Percentiles rank a stretch among this genome's conserved stretches.
Evolutionary conservation across 1,140 invertebrate species (phyloP).

Genomic region (Leptonema lineaticorne): DNA sequence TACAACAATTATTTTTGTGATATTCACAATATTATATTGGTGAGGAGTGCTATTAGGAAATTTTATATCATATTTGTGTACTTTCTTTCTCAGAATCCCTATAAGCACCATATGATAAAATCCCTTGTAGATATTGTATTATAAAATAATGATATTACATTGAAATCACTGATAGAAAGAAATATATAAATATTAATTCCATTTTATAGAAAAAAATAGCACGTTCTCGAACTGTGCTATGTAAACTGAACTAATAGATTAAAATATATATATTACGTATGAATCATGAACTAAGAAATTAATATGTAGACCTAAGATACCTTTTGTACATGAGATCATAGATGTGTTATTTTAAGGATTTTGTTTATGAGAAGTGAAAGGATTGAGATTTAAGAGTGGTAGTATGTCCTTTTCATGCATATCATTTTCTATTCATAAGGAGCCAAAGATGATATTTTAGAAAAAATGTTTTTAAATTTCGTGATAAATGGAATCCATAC

Average conservation of each 20-base stretch:
- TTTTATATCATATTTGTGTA: conserved; percentile 11
- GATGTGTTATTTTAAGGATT: conserved; percentile 13
- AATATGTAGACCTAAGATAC: not conserved
- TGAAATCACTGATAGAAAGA: not conserved
- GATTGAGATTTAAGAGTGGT: conserved; percentile 19
- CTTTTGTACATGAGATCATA: conserved; percentile 29
- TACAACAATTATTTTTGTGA: conserved; percentile 13
- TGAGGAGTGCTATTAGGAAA: conserved; percentile 5
- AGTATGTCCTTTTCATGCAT: conserved; percentile 38
- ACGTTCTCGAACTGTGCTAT: conserved; percentile 5
- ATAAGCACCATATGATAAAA: conserved; percentile 9
- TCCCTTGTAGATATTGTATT: conserved; percentile 19
- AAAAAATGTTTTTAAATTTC: conserved; percentile 30
- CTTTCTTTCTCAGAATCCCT: not conserved
- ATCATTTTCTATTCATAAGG: conserved; percentile 37
- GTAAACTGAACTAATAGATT: not conserved
- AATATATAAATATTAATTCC: too few relatives aligned
- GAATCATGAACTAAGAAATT: conserved; percentile 6
- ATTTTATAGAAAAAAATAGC: conserved; percentile 9
- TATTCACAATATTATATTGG: not conserved
- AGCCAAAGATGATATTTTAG: conserved; percentile 39
- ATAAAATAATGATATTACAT: conserved; percentile 16
- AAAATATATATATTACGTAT: not conserved
- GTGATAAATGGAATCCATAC: conserved; percentile 24
- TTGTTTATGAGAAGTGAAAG: conserved; percentile 9